Evolutionary conservation across 2,797 vertebrate species (phyloP), one percentile per base, ranked within the genome.

Genomic region (Vireo griseus): DNA sequence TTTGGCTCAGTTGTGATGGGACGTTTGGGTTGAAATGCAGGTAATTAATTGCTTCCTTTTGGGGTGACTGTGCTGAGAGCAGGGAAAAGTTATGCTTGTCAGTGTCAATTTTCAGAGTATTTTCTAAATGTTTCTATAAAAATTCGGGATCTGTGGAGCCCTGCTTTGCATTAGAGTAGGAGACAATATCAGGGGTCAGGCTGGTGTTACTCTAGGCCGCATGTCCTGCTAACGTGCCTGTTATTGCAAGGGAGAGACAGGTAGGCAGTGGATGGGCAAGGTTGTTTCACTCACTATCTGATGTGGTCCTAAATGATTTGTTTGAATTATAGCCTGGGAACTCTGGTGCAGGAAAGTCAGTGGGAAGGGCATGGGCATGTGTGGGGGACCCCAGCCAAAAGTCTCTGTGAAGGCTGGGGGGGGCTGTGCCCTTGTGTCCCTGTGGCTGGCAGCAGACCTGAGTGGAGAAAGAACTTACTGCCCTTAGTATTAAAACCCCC

Each of bases 171-270:
- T 29, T 45, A 6, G 33, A 40, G 40, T 42, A 28, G 51, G 78
- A 55, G 68, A 31, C 37, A 35, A 0, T 48, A 4, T 22, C 8
- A 20, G 42, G 42, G 55, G 11, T 39, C 37, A 28, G 67, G 17
- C 37, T 63, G 35, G 16, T 48, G 42, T 26, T 63, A 37, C 9
- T 51, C 19, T 16, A 13, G 28, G 28, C 58, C 54, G 10, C 11
- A 0, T 10, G 18, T 48, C 40, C 47, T 66, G 1, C 18, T 14
- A 13, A n/a, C 0, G 0, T 18, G 24, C 22, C 0, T 4, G 4
- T 42, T 76, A 5, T 1, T 67, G 25, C 18, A 17, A 13, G 5
- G 45, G 31, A 63, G 28, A 37, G 20, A 37, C 24, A 13, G 62
- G 21, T 31, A 11, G 48, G 45, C 51, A 33, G 44, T 9, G 21